A percentile compares a stretch with the other conserved stretches of the same genome.
phyloP scores from a whole-genome alignment of 2,797 vertebrate species.

The Cirrhinus mrigala region DNA sequence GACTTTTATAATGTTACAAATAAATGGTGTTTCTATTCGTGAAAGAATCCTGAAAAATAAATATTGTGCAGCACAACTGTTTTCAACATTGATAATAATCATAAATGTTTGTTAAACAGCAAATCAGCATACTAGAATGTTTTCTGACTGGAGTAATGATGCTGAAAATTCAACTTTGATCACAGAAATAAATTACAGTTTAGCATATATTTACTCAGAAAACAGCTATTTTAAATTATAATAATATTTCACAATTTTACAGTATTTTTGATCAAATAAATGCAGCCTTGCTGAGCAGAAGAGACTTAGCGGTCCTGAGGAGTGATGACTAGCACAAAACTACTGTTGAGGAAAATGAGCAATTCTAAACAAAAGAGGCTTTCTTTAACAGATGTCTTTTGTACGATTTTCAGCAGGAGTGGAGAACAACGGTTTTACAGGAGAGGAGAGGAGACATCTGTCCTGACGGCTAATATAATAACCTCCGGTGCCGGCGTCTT shows the following conservation, averaged over 20 bases:
- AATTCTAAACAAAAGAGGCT: background rate
- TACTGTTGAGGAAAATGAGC: background rate
- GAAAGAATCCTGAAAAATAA: background rate
- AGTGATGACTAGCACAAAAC: background rate
- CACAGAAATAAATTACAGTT: too few species aligned
- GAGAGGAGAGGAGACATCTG: slow-evolving; percentile 31
- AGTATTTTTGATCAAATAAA: background rate
- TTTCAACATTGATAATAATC: too few species aligned
- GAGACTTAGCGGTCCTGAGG: background rate
- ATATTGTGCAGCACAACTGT: too few species aligned
- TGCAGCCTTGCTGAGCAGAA: background rate
- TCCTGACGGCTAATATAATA: slow-evolving; percentile 30
- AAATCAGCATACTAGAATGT: too few species aligned
- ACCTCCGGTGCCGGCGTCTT: slow-evolving; percentile 7
- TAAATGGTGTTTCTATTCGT: background rate
- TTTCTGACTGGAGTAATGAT: background rate
- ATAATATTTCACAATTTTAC: background rate
- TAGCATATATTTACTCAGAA: too few species aligned
- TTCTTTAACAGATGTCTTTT: background rate
- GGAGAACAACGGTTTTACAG: slow-evolving; percentile 9
- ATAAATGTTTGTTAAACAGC: too few species aligned
- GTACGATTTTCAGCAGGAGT: background rate
- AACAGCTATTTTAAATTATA: background rate
- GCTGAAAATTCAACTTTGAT: background rate
- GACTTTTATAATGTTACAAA: background rate